phyloP scores from a whole-genome alignment of 2,888 invertebrate genomes.

The Lottia scabra region DNA sequence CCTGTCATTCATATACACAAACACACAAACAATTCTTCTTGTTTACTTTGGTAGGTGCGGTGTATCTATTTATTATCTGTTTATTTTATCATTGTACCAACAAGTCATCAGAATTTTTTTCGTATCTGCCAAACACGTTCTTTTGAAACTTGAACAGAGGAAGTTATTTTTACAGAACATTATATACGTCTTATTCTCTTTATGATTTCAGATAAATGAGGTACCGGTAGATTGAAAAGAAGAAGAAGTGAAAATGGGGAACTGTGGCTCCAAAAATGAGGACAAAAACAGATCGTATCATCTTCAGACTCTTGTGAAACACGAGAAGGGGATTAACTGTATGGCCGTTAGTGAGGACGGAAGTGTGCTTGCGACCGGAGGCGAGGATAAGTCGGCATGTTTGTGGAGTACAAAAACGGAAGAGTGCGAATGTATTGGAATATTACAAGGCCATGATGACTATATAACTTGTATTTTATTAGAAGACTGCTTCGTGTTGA shows the following conservation, averaged over 20 bases:
- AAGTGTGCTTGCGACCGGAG: slow-evolving; percentile 71
- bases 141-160: too few relatives aligned
- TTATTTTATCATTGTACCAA: too few relatives aligned
- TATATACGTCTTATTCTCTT: too few relatives aligned
- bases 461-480: slow-evolving; percentile 71
- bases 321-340: slow-evolving; percentile 71
- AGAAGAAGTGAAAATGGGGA: background rate
- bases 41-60: too few relatives aligned
- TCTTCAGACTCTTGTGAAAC: slow-evolving; percentile 66
- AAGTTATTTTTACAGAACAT: too few relatives aligned
- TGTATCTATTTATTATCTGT: too few relatives aligned
- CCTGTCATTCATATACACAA: too few relatives aligned
- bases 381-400: slow-evolving; percentile 71
- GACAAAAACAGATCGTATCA: slow-evolving; percentile 42
- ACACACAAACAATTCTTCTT: too few relatives aligned
- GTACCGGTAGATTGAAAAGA: background rate
- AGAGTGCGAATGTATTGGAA: slow-evolving; percentile 70
- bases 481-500: slow-evolving; percentile 70
- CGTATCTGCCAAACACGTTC: too few relatives aligned
- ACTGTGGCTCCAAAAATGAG: slow-evolving; percentile 51
- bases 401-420: slow-evolving; percentile 71
- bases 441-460: slow-evolving; percentile 69
- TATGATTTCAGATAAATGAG: too few relatives aligned
- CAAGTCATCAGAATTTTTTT: too few relatives aligned
- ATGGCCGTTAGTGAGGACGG: slow-evolving; percentile 72